A percentile compares a stretch with the other conserved stretches of the same genome.
phyloP scores from a whole-genome alignment of 2,113 vertebrate genomes.

The Morone chrysops region DNA sequence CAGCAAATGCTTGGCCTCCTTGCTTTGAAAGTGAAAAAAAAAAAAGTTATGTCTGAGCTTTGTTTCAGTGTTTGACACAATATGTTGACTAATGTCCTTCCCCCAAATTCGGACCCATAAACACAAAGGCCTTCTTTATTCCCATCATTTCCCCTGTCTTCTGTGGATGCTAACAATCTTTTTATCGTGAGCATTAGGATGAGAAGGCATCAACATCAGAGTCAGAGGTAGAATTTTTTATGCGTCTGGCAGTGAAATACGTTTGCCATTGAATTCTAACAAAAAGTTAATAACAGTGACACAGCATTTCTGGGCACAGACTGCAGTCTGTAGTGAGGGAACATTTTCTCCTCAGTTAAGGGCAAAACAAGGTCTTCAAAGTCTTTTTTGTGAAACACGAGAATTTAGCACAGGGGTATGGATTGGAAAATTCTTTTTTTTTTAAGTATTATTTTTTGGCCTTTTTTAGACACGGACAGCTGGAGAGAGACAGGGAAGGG shows the following conservation, averaged over 20 bases:
- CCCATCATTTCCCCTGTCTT: not conserved
- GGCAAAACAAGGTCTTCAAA: slow-evolving; percentile 50
- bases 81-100: not conserved
- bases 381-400: slow-evolving; percentile 19
- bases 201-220: slow-evolving; percentile 14
- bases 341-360: slow-evolving; percentile 43
- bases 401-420: slow-evolving; percentile 11
- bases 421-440: slow-evolving; percentile 17
- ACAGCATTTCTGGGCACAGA: slow-evolving; percentile 62
- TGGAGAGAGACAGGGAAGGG: not conserved
- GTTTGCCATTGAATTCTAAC: slow-evolving; percentile 15
- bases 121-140: not conserved
- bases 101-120: not conserved
- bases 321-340: slow-evolving; percentile 42
- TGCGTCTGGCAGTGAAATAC: slow-evolving; percentile 15
- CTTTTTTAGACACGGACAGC: no score
- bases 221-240: not conserved
- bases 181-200: not conserved
- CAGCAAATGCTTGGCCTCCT: not conserved
- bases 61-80: not conserved
- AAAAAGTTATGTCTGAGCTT: not conserved
- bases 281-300: slow-evolving; percentile 61
- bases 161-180: not conserved
- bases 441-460: no score
- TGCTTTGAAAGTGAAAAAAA: not conserved